Base-by-base conservation (phyloP, 2,888 invertebrate species). In the Eupeodes latifasciatus region DNA sequence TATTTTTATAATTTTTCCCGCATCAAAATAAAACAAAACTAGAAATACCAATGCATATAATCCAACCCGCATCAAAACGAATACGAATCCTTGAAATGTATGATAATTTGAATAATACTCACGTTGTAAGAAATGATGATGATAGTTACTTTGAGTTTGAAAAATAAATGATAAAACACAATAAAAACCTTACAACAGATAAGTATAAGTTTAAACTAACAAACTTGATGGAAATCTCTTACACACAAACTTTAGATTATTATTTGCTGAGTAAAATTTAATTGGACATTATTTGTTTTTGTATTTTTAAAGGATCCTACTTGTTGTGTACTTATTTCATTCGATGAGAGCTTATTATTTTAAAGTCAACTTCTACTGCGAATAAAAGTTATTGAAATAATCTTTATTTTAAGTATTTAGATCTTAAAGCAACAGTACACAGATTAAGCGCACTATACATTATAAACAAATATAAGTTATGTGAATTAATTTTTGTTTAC, bases 21-120 rank as follows among this genome's bases (percentile, higher is more conserved):
- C 83, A 79, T 86, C 82, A 59, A 84, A 59, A 72, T 59, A 40
- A 47, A 72, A 72, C 44, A n/a, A 57, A 71, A 72, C 44, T 71
- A 71, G n/a, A 66, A 76, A 61, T 80, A 80, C 64, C 71, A 16
- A 81, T 67, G 64, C 47, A 87, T 74, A 72, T 59, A 59, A 81
- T 67, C 57, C 16, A 47, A 84, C 74, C 55, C 62, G 53, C 36
- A 84, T 55, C 67, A 55, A 87, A 87, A 80, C 76, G 62, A 74
- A 89, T 83, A 72, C 80, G 82, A 76, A 82, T 89, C 53, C 75
- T 85, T 64, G 89, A 89, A 82, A 82, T 82, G 74, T 85, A 74
- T 76, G 82, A 89, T 89, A 61, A 66, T 55, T 67, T 85, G 55
- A 82, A 85, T 55, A 66, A 85, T 82, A 67, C 12, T 62, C 82